Evolutionary conservation across 2,888 invertebrate genomes (phyloP).

Genomic region (Aromia moschata): DNA sequence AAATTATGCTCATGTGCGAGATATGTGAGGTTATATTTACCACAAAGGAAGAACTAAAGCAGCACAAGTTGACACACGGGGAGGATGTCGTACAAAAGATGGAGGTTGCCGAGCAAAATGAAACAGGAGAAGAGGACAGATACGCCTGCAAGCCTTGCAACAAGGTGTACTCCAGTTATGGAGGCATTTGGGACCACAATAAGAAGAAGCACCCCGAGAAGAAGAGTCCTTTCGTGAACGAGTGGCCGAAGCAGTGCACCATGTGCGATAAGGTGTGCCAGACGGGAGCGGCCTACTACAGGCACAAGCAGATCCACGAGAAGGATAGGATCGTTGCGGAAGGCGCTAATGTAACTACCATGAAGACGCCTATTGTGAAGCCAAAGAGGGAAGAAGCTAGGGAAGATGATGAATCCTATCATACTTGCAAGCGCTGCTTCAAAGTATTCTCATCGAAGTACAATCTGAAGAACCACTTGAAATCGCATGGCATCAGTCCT

Average conservation of each 20-base stretch:
- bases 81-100: conserved; percentile 48
- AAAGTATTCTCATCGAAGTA: conserved; percentile 63
- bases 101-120: conserved; percentile 57
- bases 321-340: conserved; percentile 25
- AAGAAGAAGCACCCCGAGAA: conserved; percentile 52
- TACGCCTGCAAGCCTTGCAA: conserved; percentile 68
- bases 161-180: conserved; percentile 60
- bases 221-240: conserved; percentile 35
- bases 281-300: conserved; percentile 52
- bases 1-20: conserved; percentile 65
- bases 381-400: conserved; percentile 33
- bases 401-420: conserved; percentile 55
- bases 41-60: conserved; percentile 57
- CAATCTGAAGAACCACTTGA: conserved; percentile 63
- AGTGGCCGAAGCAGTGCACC: conserved; percentile 54
- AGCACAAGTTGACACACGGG: conserved; percentile 55
- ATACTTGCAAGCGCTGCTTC: conserved; percentile 64
- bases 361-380: conserved; percentile 21
- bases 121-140: conserved; percentile 42
- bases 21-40: conserved; percentile 70
- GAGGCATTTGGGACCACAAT: conserved; percentile 57
- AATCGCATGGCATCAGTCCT: conserved; percentile 61
- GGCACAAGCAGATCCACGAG: conserved; percentile 58
- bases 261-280: conserved; percentile 54
- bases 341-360: conserved; percentile 15